Conservation (phyloP, 1,140 invertebrate species). For the Polypedilum vanderplanki region DNA sequence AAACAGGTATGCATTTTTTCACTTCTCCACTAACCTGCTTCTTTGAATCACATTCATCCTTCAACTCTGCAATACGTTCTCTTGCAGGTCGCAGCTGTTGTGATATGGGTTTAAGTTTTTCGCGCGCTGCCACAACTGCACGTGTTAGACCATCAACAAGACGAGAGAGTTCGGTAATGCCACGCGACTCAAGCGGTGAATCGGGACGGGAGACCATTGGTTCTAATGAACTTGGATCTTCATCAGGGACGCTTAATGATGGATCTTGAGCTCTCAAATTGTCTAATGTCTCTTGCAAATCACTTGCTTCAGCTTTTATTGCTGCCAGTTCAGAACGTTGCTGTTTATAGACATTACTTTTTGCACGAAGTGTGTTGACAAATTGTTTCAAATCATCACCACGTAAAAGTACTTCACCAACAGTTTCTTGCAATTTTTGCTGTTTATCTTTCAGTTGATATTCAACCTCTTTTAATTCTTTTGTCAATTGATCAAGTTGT, state of each 20-base stretch:
- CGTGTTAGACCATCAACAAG: constrained; percentile 31
- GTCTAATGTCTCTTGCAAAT: constrained; percentile 31
- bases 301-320: constrained; percentile 44
- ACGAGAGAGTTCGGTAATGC: constrained; percentile 29
- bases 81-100: constrained; percentile 29
- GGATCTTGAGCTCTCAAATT: constrained; percentile 32
- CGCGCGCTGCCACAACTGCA: constrained; percentile 28
- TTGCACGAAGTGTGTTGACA: constrained; percentile 66
- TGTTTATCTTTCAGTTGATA: constrained; percentile 48
- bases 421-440: constrained; percentile 37
- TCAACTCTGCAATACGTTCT: constrained; percentile 23
- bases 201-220: constrained; percentile 9
- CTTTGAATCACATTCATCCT: constrained; percentile 30
- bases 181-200: constrained; percentile 15
- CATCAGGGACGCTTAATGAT: constrained; percentile 31
- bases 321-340: constrained; percentile 64
- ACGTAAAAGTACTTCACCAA: constrained; percentile 50
- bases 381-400: constrained; percentile 81
- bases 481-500: constrained; percentile 56
- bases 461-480: constrained; percentile 53
- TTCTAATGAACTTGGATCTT: constrained; percentile 29
- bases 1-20: background rate
- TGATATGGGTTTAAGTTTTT: constrained; percentile 24
- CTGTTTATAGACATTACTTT: constrained; percentile 72
- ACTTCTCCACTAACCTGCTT: constrained; percentile 29